Base-by-base conservation (phyloP, 2,888 invertebrate genomes). In the Trichogramma evanescens region DNA sequence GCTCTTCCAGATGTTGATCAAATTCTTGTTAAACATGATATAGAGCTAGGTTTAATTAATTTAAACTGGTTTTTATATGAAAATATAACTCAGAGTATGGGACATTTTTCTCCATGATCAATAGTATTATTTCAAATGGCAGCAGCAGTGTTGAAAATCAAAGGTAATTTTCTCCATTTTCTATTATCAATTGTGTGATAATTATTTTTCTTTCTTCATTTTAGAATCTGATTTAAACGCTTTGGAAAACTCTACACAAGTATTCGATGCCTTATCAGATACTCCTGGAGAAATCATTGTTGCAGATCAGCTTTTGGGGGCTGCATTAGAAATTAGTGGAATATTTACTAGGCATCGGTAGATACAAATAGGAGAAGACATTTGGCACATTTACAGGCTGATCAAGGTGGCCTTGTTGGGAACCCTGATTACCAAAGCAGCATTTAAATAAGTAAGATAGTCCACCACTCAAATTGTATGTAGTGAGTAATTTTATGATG, bases 261-360 rank as follows among this genome's bases (percentile, higher is more conserved):
- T 99, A 72, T 99, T 99, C 78, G 98, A 97, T 79, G 92, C 94
- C 4, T 82, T 99, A 3, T 96, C 96, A 13, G 95, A 96, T 76
- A 92, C 97, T 73, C 98, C 98, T 48, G 93, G 94, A 10, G 90
- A 90, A 78, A 89, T 96, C 62, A 91, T 94, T 72, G 94, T 95
- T 81, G 92, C 95, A 54, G 92, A 93, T 71, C 84, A 89, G 65
- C 82, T 96, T 42, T 87, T 95, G 68, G 86, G 90, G 85, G 80
- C 87, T 54, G 84, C 89, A 1, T 80, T 86, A 69, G 86, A 89
- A 68, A 87, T 93, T 63, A 89, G 92, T 50, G 88, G 89, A 41
- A 89, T 91, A 1, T 81, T 95, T 57, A 93, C 89, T 68, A 93
- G 68, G 88, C 89, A 61, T 84, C 90, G 70, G 83, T 94, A 63